Conservation (phyloP, 2,797 vertebrate species). For the Paramormyrops hopkinsi region DNA sequence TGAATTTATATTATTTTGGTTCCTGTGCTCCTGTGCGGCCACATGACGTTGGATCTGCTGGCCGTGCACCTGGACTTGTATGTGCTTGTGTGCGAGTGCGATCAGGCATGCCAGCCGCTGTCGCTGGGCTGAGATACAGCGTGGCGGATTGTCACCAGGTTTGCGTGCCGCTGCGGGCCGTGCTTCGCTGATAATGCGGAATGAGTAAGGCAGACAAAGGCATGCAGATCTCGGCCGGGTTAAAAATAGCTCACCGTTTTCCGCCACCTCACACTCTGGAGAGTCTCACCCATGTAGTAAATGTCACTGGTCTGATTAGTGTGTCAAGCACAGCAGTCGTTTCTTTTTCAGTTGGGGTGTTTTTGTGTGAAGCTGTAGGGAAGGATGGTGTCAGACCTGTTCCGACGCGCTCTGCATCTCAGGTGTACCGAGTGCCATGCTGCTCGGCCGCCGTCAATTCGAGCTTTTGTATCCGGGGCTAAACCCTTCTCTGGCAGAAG, state of each 20-base stretch:
- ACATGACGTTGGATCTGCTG: not conserved
- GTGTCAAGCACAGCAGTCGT: constrained; percentile 23
- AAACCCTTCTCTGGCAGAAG: not conserved
- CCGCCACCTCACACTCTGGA: constrained; percentile 48
- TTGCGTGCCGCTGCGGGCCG: constrained; percentile 35
- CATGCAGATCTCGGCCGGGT: constrained; percentile 48
- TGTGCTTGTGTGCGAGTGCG: not conserved
- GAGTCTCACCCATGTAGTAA: constrained; percentile 37
- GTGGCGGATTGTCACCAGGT: not conserved
- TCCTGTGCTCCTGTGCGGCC: not conserved
- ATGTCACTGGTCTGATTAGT: constrained; percentile 32
- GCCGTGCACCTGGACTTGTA: not conserved
- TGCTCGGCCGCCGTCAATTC: not conserved
- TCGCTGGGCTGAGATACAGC: not conserved
- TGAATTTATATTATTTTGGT: not conserved
- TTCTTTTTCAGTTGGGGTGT: not conserved
- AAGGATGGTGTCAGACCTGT: not conserved
- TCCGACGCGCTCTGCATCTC: not conserved
- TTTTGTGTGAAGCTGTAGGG: not conserved
- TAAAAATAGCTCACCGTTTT: constrained; percentile 62
- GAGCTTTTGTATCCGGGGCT: not conserved
- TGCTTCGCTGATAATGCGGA: constrained; percentile 42
- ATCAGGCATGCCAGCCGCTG: not conserved
- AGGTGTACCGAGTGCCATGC: not conserved
- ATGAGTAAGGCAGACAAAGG: constrained; percentile 49